phyloP scores from a whole-genome alignment of 2,797 vertebrate species.

The Aphelocoma californica region DNA sequence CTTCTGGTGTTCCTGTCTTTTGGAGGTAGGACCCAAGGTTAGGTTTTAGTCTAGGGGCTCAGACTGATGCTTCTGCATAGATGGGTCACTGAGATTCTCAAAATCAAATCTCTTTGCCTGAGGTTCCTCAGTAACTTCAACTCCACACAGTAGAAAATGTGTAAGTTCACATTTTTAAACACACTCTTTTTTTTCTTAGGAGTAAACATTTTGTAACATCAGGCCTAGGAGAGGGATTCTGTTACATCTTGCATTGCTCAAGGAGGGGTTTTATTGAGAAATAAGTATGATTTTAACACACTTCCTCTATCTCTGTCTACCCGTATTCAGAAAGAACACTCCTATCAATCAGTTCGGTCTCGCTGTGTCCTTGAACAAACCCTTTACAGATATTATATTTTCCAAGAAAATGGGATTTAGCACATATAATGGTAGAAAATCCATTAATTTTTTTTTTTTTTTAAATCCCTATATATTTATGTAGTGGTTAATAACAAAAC shows the following conservation, averaged over 20 bases:
- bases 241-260: neutral
- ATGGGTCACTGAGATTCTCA: neutral
- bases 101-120: neutral
- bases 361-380: neutral
- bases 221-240: neutral
- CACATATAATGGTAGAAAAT: neutral
- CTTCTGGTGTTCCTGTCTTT: neutral
- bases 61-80: neutral
- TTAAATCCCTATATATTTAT: neutral
- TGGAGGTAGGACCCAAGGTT: neutral
- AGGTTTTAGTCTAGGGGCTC: neutral
- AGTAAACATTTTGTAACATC: neutral
- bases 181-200: neutral
- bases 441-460: neutral
- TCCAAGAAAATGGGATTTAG: neutral
- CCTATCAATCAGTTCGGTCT: neutral
- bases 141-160: neutral
- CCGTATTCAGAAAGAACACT: neutral
- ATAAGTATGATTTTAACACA: neutral
- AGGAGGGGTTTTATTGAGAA: neutral
- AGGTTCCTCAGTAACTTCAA: neutral
- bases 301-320: neutral
- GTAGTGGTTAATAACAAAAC: neutral
- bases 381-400: neutral
- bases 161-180: neutral